A percentile compares a stretch with the other conserved stretches of the same genome.
phyloP scores from a whole-genome alignment of 2,797 vertebrate species.

The Loriculus beryllinus region DNA sequence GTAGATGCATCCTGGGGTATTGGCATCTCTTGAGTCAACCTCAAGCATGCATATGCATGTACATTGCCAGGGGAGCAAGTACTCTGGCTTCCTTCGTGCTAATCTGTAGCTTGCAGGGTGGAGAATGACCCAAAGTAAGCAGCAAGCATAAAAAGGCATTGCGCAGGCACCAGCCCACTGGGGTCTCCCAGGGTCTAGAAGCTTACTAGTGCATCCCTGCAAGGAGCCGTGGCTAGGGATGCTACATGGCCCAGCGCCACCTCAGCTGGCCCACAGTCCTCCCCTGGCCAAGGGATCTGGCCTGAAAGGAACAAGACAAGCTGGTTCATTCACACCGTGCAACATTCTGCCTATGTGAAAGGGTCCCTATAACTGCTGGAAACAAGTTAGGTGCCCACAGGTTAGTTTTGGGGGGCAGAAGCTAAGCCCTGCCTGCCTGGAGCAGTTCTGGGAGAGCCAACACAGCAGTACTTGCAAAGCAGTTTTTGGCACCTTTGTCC shows the following conservation, averaged over 20 bases:
- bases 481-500: not conserved
- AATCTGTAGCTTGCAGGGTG: not conserved
- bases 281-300: not conserved
- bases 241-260: not conserved
- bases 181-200: not conserved
- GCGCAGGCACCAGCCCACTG: not conserved
- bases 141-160: not conserved
- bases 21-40: not conserved
- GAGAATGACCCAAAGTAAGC: not conserved
- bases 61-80: not conserved
- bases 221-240: not conserved
- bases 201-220: not conserved
- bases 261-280: not conserved
- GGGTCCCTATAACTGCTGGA: rapidly evolving
- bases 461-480: not conserved
- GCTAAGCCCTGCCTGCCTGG: not conserved
- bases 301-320: not conserved
- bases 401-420: not conserved
- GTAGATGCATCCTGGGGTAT: not conserved
- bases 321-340: not conserved
- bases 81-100: not conserved
- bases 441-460: not conserved
- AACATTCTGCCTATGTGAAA: not conserved
- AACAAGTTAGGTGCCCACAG: not conserved
- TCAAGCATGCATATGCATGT: rapidly evolving